Percentiles rank a stretch among this genome's conserved stretches.
Conservation (phyloP, 64 coral and sea anemone species). For the Montipora cactus region DNA sequence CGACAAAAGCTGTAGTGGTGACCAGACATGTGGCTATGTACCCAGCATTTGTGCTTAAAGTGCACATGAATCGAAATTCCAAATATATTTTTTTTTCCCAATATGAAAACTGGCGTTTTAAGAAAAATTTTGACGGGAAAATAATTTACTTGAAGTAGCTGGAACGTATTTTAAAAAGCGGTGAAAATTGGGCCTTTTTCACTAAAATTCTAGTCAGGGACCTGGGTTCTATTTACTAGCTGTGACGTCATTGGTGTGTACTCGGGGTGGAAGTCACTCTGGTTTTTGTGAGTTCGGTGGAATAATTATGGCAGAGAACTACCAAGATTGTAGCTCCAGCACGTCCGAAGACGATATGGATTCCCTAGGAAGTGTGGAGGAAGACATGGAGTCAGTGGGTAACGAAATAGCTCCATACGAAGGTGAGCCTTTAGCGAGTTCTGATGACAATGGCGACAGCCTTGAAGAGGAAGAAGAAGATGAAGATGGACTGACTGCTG, state of each 20-base stretch:
- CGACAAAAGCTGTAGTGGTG: too few relatives aligned
- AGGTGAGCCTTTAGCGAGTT: not conserved
- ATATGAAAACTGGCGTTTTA: too few relatives aligned
- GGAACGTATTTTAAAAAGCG: not conserved
- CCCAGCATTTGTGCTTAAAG: too few relatives aligned
- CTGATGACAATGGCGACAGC: not conserved
- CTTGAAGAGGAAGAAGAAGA: not conserved
- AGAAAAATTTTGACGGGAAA: too few relatives aligned
- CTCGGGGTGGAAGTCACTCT: not conserved
- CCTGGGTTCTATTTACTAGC: not conserved
- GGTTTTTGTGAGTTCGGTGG: not conserved
- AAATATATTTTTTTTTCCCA: too few relatives aligned
- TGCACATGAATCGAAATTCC: too few relatives aligned
- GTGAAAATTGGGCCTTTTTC: not conserved
- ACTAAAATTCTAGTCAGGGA: not conserved
- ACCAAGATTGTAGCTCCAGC: not conserved
- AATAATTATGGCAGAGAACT: not conserved
- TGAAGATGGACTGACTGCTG: not conserved
- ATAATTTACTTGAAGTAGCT: not conserved
- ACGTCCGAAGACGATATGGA: not conserved
- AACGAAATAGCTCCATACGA: not conserved
- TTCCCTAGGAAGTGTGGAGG: not conserved
- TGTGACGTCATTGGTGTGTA: not conserved
- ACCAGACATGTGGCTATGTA: too few relatives aligned
- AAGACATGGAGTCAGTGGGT: not conserved